Evolutionary conservation across 1,140 invertebrate genomes (phyloP), one percentile per base, ranked within the genome.

Genomic region (Globodera rostochiensis): DNA sequence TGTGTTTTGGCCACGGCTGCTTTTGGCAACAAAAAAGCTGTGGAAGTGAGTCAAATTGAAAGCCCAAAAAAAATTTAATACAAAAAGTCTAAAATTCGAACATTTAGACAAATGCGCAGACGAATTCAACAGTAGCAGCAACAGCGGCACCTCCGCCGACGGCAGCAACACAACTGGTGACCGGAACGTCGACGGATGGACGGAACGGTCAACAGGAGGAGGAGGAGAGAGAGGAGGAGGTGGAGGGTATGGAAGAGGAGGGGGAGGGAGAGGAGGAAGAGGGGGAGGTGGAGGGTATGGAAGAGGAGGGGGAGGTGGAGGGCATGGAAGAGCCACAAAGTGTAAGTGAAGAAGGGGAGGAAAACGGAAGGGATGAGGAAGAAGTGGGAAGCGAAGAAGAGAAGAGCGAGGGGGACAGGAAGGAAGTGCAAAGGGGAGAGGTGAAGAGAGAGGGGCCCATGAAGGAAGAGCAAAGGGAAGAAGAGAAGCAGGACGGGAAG

Each of bases 401-500:
- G 19, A 69, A 19, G 4, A 15, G 66, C 6, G n/a, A 69, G n/a
- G 19, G 66, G 19, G 66, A 69, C 7, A 69, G 45, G 73, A 73
- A 1, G 73, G 73, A 25, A 8, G 73, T 6, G 73, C 47, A 78
- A 36, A 47, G 47, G 8, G 77, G 46, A 47, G 66, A 57, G 36
- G 46, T 7, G 9, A 74, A 69, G 77, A 67, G 53, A n/a, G 50
- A 50, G 3, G 6, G 50, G 50, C 21, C 45, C 7, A 69, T 1
- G 73, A 73, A 73, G 73, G 73, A 25, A 8, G 73, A 15, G 73
- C 47, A 77, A 36, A 47, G 47, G 9, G 77, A 47, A 47, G 66
- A 57, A 36, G 46, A 11, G 11, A 50, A 50, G 50, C 50, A 8
- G 50, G 50, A 11, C 3, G 15, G 19, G 15, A 15, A 13, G 15